Evolutionary conservation across 2,113 vertebrate species (phyloP).

Genomic region (Corythornis vintsioides): DNA sequence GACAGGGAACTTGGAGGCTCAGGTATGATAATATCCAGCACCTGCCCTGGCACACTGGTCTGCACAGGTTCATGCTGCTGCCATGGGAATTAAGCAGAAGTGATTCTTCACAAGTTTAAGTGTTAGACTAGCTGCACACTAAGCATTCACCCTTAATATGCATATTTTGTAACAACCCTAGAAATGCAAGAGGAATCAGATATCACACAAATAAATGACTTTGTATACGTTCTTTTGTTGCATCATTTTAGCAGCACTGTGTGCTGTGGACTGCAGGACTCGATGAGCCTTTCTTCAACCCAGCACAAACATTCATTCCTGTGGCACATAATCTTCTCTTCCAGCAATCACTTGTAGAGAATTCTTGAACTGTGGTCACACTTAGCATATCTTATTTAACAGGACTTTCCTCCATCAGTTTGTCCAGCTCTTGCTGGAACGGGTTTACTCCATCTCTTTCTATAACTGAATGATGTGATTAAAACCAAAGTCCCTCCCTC

Average conservation of each 20-base stretch:
- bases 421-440: not conserved
- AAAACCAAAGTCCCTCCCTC: not conserved
- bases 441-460: not conserved
- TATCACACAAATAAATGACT: not conserved
- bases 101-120: not conserved
- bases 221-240: not conserved
- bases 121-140: not conserved
- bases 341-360: not conserved
- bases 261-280: not conserved
- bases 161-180: not conserved
- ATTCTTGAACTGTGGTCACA: not conserved
- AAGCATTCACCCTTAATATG: not conserved
- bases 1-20: not conserved
- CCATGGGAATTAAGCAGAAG: not conserved
- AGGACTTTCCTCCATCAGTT: not conserved
- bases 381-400: not conserved
- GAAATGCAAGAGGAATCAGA: not conserved
- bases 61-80: not conserved
- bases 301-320: not conserved
- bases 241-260: not conserved
- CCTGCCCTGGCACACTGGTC: too few relatives aligned
- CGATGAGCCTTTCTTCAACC: not conserved
- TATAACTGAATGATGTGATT: not conserved
- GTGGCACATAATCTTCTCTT: not conserved
- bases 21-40: not conserved